Base-by-base conservation (phyloP, 2,797 vertebrate species). In the Melanotaenia trifasciata region DNA sequence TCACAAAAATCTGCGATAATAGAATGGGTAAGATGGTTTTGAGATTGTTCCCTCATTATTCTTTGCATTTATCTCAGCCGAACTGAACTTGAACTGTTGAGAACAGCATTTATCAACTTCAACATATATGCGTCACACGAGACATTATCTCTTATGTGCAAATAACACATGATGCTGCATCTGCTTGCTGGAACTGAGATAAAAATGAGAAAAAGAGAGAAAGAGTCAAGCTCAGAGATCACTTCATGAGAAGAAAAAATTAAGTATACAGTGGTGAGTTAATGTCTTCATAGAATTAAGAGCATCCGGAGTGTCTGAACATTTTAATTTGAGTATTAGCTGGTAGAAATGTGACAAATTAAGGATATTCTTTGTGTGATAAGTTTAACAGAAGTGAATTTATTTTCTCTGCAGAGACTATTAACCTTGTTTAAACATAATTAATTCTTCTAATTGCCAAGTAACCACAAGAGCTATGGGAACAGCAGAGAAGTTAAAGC, bases 1-100 rank as follows among this genome's bases (percentile, higher is more conserved):
- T n/a, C 20, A 47, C 5, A 43, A 4, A 20, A 20, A 47, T 47
- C 45, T 20, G 20, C 67, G 59, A 58, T 72, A 76, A 78, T 45
- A 53, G 20, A 45, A 56, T 47, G 45, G 20, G 45, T 20, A 47
- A 54, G 13, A 28, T 7, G 6, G 4, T 28, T 28, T 30, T 14
- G 26, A 56, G 12, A 28, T 56, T 24, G 2, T 71, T 87, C 80
- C 72, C 78, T 85, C 66, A 57, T 61, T 53, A 54, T 26, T 18
- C 78, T 75, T 84, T 89, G 86, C 90, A 88, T 93, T 93, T 91
- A 90, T 90, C 80, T 1, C 50, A 45, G 64, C n/a, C 50, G 26
- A 80, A 87, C 91, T 82, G 83, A 89, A 91, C 72, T 90, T 92
- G 86, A 86, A 92, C 68, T 45, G 11, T 3, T 18, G 62, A 67